Conservation (phyloP, 2,888 invertebrate genomes). For the Eulithis testata region DNA sequence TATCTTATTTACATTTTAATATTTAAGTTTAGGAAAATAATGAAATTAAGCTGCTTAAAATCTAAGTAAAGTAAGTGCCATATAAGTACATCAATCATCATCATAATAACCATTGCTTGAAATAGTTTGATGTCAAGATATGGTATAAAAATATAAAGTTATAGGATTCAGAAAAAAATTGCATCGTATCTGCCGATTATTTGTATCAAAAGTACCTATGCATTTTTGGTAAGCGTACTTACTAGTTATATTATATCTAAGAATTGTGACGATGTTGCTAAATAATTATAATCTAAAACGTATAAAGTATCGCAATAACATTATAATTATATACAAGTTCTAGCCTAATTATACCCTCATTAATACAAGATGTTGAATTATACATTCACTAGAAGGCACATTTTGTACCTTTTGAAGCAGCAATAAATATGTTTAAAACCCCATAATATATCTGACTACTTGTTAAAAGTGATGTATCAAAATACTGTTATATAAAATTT, state of each 20-base stretch:
- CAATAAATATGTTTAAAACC: conserved; percentile 9
- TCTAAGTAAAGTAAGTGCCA: background rate
- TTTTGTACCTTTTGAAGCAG: conserved; percentile 73
- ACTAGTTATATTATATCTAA: conserved; percentile 11
- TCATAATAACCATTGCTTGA: background rate
- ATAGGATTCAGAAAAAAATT: background rate
- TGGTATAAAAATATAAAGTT: background rate
- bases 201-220: conserved; percentile 16
- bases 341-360: conserved; percentile 74
- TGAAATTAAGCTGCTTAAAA: background rate
- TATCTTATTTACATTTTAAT: conserved; percentile 30
- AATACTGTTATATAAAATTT: conserved; percentile 44
- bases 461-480: conserved; percentile 45
- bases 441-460: conserved; percentile 20
- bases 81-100: background rate
- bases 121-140: background rate
- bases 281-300: conserved; percentile 6
- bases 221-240: background rate
- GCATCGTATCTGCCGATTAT: background rate
- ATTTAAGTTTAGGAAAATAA: conserved; percentile 16
- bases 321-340: conserved; percentile 65
- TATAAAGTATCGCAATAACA: conserved; percentile 24
- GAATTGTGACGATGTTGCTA: conserved; percentile 20
- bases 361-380: conserved; percentile 47
- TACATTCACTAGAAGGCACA: conserved; percentile 75